Evolutionary conservation across 2,113 vertebrate species (phyloP).

Genomic region (Martes martes): DNA sequence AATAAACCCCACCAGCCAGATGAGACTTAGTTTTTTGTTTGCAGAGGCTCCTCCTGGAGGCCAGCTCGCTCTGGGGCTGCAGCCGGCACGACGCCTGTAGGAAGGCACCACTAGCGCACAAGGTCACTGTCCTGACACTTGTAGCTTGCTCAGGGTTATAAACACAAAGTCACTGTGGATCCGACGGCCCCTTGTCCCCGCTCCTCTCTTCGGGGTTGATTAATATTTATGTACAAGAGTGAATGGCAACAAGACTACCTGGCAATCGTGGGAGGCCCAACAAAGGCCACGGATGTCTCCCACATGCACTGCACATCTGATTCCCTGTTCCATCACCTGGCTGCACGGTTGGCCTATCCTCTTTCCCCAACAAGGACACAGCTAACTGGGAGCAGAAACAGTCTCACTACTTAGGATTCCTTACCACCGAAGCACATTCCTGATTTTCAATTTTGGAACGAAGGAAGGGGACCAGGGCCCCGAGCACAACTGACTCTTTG

Average conservation of each 20-base stretch:
- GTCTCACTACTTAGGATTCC: neutral
- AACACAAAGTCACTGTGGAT: neutral
- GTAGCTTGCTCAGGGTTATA: neutral
- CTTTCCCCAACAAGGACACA: neutral
- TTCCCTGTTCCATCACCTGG: neutral
- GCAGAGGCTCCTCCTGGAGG: too few relatives aligned
- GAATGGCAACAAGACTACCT: neutral
- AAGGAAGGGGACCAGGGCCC: neutral
- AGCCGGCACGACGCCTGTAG: accelerated
- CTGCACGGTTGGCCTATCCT: too few relatives aligned
- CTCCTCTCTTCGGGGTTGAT: neutral
- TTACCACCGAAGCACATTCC: accelerated
- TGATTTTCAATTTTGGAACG: neutral
- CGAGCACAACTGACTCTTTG: neutral
- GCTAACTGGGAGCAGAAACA: neutral
- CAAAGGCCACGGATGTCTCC: accelerated
- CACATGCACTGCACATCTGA: accelerated
- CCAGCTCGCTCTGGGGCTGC: neutral
- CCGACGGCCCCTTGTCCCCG: accelerated
- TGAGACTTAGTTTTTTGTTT: neutral
- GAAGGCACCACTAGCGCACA: accelerated
- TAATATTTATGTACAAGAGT: accelerated
- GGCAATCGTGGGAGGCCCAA: accelerated
- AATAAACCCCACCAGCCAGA: neutral
- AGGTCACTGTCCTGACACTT: neutral